Evolutionary conservation across 2,113 vertebrate species (phyloP), one percentile per base, ranked within the genome.

Genomic region (Pelecanoides urinatrix): DNA sequence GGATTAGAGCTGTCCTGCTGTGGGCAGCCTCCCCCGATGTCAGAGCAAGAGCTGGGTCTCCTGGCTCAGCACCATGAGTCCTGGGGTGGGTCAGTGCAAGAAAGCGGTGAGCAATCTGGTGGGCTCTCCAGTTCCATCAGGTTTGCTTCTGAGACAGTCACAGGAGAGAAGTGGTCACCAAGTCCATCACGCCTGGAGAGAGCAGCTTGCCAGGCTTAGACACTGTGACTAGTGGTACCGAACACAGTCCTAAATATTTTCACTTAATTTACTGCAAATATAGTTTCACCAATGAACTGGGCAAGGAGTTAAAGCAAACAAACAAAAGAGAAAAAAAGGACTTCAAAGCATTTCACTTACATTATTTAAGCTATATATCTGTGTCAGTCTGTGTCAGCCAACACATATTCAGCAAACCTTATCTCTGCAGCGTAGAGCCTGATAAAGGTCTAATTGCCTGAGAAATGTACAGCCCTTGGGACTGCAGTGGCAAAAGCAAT

Each of bases 361-460:
- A 7, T 84, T 88, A 61, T 84, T 89, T 68, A 86, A 92, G 68
- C 45, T 72, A 7, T 47, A 32, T 3, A 8, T 77, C 72, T 49
- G 15, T 72, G 67, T 79, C 86, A 79, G n/a, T 13, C 78, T 11
- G 2, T 86, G 79, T 89, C 82, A 86, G 63, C 67, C 36, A 67
- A 55, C 52, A 65, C 30, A 25, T 14, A 66, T 26, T 38, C 67
- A 66, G 55, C 61, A 92, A 63, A 55, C 63, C 50, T 96, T 92
- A 88, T 88, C 90, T 92, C 75, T 77, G 40, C 59, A 66, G 44
- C 1, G 0, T 29, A 25, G 29, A 78, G 74, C 61, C 67, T 66
- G 92, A 91, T 93, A 84, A 92, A 87, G 61, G 52, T 45, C 78
- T 94, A 75, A 82, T 61, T 92, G 79, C 79, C 71, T 36, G 58